Evolutionary conservation across 35 echinoderm and acorn worm genomes (phyloP).

Genomic region (Apostichopus californicus): DNA sequence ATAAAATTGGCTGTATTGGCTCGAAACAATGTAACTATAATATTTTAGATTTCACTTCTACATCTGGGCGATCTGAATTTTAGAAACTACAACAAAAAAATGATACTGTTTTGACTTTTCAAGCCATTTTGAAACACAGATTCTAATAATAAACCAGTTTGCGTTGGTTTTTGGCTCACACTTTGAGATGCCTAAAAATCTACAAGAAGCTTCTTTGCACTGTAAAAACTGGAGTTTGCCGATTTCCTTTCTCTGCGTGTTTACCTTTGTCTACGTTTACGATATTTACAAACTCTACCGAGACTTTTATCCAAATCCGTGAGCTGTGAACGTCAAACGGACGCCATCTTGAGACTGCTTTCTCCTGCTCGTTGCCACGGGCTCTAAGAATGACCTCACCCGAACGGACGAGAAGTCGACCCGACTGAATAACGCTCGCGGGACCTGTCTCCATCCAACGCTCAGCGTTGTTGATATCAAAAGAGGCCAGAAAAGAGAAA

Average conservation of each 20-base stretch:
- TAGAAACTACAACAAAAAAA: too few relatives aligned
- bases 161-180: not conserved
- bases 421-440: not conserved
- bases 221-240: not conserved
- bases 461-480: not conserved
- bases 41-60: not conserved
- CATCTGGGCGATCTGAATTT: too few relatives aligned
- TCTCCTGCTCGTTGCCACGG: not conserved
- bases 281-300: constrained; percentile 7
- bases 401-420: not conserved
- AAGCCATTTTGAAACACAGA: not conserved
- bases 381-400: not conserved
- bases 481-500: not conserved
- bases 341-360: not conserved
- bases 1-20: not conserved
- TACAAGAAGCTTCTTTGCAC: not conserved
- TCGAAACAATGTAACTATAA: not conserved
- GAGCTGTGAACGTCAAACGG: not conserved
- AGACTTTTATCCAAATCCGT: not conserved
- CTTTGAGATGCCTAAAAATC: not conserved
- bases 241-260: not conserved
- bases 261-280: not conserved
- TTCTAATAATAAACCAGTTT: not conserved
- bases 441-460: not conserved
- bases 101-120: not conserved